phyloP scores from a whole-genome alignment of 2,888 invertebrate species.

The Girardia tigrina region DNA sequence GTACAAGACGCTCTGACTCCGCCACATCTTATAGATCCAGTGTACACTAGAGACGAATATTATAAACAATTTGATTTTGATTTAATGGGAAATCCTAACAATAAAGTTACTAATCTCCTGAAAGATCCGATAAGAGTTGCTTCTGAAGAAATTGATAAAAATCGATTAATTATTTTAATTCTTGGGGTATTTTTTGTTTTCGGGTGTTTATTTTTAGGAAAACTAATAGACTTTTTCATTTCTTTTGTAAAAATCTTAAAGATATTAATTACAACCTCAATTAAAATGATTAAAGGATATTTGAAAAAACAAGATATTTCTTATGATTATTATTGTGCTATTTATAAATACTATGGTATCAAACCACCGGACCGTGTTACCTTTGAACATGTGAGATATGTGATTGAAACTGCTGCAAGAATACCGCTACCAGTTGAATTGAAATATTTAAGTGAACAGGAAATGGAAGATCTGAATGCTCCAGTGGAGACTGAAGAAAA shows the following conservation, averaged over 20 bases:
- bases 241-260: not conserved
- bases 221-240: not conserved
- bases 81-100: not conserved
- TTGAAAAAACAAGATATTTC: not conserved
- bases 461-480: not conserved
- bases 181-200: not conserved
- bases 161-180: not conserved
- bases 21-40: not conserved
- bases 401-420: slow-evolving; percentile 3
- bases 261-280: not conserved
- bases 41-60: not conserved
- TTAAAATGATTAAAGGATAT: not conserved
- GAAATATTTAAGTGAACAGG: not conserved
- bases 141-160: not conserved
- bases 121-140: not conserved
- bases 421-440: not conserved
- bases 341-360: not conserved
- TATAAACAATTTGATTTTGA: not conserved
- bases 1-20: not conserved
- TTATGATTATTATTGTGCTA: not conserved
- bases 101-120: not conserved
- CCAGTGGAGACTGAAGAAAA: too few relatives aligned
- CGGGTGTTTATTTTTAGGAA: not conserved
- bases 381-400: not conserved
- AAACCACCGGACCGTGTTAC: not conserved